Base-by-base conservation (phyloP, 1,140 invertebrate genomes). In the Chionoecetes opilio region DNA sequence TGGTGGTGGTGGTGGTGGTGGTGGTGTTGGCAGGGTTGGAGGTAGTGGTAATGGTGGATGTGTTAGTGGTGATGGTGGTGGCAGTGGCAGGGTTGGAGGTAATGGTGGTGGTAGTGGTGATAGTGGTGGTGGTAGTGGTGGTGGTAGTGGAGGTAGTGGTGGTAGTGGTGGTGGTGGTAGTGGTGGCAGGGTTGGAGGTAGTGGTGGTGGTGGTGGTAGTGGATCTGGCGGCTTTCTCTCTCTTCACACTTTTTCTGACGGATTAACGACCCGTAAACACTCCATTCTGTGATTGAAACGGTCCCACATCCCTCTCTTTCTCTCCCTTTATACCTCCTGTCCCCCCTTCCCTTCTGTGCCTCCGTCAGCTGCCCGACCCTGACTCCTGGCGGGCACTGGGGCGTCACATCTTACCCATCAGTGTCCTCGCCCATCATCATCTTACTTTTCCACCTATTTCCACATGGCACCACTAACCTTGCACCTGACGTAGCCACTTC, bases 251-350 rank as follows among this genome's bases (percentile, higher is more conserved):
- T n/a, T n/a, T 75, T n/a, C 63, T 75, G 63, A 75, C 63, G 63
- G 63, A 75, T n/a, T 75, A 75, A 75, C 63, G 63, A 75, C 63
- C 63, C 63, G n/a, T 75, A 75, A 75, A 75, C 21, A 75, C 63
- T 75, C 63, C 63, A 75, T 75, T 75, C 21, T 75, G n/a, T 75
- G 63, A 75, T 75, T 75, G 63, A 75, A 75, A 75, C 26, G 63
- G n/a, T n/a, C 21, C 63, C 63, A 26, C 53, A 8, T 63, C 53
- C 53, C 26, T 3, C 53, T 63, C 53, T 21, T 63, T 3, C 53
- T 63, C 63, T n/a, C n/a, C n/a, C n/a, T 8, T 21, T 8, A 17
- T 2, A 0, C 26, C 63, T 75, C 63, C 63, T 75, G 21, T 26
- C n/a, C 63, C 63, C n/a, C 63, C 63, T 75, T 26, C 63, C n/a